phyloP scores from a whole-genome alignment of 2,113 vertebrate species.

The Amphiprion ocellaris region DNA sequence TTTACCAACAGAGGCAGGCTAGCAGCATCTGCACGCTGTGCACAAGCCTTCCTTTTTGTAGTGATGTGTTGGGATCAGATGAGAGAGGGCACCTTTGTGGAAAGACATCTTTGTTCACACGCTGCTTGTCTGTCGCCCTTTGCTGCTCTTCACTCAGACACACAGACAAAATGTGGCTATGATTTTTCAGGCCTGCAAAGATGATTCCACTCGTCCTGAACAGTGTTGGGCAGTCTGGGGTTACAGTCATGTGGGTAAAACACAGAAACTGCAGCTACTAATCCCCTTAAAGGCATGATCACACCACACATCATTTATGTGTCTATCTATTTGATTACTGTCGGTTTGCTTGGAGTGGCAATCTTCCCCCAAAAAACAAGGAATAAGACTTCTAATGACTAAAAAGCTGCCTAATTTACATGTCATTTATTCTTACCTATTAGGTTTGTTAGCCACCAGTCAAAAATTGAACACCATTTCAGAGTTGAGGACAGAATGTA shows the following conservation, averaged over 20 bases:
- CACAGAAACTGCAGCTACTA: too few species aligned
- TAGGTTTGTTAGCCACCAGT: too few species aligned
- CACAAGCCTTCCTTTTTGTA: conserved; percentile 68
- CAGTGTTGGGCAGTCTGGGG: neutral
- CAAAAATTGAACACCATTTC: too few species aligned
- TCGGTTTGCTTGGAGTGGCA: too few species aligned
- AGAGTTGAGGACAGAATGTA: too few species aligned
- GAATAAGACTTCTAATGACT: neutral
- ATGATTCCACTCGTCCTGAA: conserved; percentile 7
- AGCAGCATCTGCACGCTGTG: conserved; percentile 59
- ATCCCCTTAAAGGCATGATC: too few species aligned
- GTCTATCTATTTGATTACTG: too few species aligned
- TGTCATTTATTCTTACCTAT: too few species aligned
- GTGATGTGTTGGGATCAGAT: conserved; percentile 71
- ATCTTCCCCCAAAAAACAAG: neutral
- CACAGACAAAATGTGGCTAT: conserved; percentile 1
- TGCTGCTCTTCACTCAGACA: neutral
- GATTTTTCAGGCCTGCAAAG: neutral
- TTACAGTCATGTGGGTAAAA: neutral
- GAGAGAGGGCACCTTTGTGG: conserved; percentile 75
- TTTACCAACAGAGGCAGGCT: conserved; percentile 72
- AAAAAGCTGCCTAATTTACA: neutral
- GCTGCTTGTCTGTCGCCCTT: conserved; percentile 33
- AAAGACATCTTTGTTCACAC: conserved; percentile 67
- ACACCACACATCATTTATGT: too few species aligned